Conservation (phyloP, 2,113 vertebrate genomes). For the Sylvilagus bachmani region DNA sequence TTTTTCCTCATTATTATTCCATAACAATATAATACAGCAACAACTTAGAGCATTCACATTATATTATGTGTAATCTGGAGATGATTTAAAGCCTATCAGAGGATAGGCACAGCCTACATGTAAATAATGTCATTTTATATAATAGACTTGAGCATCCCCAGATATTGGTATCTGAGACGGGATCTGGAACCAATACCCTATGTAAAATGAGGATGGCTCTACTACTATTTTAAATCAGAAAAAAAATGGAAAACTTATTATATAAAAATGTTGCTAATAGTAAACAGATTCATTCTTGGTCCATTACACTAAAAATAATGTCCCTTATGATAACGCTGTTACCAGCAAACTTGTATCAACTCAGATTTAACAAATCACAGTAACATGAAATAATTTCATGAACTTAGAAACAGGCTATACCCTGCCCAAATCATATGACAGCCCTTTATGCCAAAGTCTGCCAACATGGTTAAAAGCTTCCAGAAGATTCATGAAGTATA, state of each 20-base stretch:
- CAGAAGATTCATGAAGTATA: conserved; percentile 4
- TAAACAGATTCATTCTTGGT: background rate
- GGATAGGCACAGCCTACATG: background rate
- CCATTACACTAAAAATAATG: conserved; percentile 9
- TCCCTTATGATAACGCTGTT: background rate
- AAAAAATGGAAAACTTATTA: background rate
- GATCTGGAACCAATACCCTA: background rate
- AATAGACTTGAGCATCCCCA: background rate
- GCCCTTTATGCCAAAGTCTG: background rate
- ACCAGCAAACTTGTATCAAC: conserved; percentile 11
- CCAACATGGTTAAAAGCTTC: background rate
- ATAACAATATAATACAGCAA: background rate
- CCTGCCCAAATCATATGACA: background rate
- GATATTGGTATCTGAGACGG: background rate
- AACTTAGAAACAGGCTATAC: background rate
- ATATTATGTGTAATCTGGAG: background rate
- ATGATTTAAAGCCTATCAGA: background rate
- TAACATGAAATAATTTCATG: background rate
- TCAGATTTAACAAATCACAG: background rate
- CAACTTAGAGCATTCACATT: background rate
- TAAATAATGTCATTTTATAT: background rate
- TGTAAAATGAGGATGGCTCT: background rate
- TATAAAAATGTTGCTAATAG: background rate
- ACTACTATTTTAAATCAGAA: conserved; percentile 36
- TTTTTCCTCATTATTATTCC: background rate